Base-by-base conservation (phyloP, 1,140 invertebrate species). In the Scaptomyza pallida region DNA sequence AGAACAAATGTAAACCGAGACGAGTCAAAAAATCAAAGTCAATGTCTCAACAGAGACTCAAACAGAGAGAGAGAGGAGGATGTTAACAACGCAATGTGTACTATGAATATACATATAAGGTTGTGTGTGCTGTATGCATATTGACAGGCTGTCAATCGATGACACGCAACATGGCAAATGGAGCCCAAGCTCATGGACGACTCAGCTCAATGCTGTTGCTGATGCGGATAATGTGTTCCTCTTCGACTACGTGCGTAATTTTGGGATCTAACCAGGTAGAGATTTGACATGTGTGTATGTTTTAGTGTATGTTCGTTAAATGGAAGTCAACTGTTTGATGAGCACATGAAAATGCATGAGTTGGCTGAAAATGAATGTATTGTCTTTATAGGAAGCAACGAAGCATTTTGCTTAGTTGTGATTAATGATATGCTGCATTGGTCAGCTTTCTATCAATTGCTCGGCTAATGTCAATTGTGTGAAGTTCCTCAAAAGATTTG, bases 91-190 rank as follows among this genome's bases (percentile, higher is more conserved):
- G 40, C 10, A 17, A 41, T 12, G 17, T 35, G 50, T 37, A 16
- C 19, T 21, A 4, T 21, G 19, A 21, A n/a, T n/a, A n/a, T n/a
- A n/a, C n/a, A n/a, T n/a, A n/a, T n/a, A n/a, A n/a, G n/a, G n/a
- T n/a, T n/a, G n/a, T n/a, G n/a, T n/a, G n/a, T 21, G 6, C 21
- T 19, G 35, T 13, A 4, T n/a, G 16, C 37, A n/a, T 26, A 43
- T 50, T 63, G 70, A 78, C 71, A 70, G 72, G 44, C 59, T 67
- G 72, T 78, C 79, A 83, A 68, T 64, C 56, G 44, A 54, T 52
- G 76, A 37, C 62, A 72, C 50, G 35, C 51, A 41, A 47, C 47
- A 37, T 57, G 45, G 19, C 45, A 51, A 41, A 64, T 37, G 57
- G 40, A 73, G 30, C 40, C 13, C 41, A 35, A 9, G 16, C 26